Percentiles rank a stretch among this genome's conserved stretches.
phyloP scores from a whole-genome alignment of 2,888 invertebrate genomes.

The Strigamia crassipes region DNA sequence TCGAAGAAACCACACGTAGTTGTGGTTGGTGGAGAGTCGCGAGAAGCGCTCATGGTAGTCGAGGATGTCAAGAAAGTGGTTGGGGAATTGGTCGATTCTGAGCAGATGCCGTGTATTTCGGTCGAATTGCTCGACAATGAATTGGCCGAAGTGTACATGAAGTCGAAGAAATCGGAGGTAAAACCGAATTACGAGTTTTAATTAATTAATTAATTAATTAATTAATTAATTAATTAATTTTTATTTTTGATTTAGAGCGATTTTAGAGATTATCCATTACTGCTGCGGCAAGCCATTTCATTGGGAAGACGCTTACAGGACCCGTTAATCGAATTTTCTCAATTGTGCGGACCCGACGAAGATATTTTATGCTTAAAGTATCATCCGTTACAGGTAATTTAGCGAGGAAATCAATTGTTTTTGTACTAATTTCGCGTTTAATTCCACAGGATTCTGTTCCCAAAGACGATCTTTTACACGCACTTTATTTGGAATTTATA shows the following conservation, averaged over 20 bases:
- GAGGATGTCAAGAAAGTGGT: slow-evolving; percentile 77
- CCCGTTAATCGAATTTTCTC: slow-evolving; percentile 93
- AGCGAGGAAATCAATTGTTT: neutral
- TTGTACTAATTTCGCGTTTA: neutral
- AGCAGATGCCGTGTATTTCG: slow-evolving; percentile 79
- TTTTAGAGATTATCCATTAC: slow-evolving; percentile 88
- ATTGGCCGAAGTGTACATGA: slow-evolving; percentile 86
- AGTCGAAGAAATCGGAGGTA: slow-evolving; percentile 80
- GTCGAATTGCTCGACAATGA: slow-evolving; percentile 95
- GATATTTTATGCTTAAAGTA: slow-evolving; percentile 93
- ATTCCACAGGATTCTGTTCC: slow-evolving; percentile 61
- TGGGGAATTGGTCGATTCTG: slow-evolving; percentile 73
- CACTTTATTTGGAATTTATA: slow-evolving; percentile 82
- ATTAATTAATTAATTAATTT: slow-evolving; percentile 43
- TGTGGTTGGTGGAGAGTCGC: slow-evolving; percentile 85
- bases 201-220: too few species aligned
- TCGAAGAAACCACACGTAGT: slow-evolving; percentile 93
- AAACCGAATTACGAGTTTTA: too few species aligned
- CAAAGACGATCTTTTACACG: slow-evolving; percentile 84
- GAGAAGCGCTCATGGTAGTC: slow-evolving; percentile 81
- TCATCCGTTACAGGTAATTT: slow-evolving; percentile 72
- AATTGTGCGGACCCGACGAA: slow-evolving; percentile 92
- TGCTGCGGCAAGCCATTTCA: slow-evolving; percentile 90
- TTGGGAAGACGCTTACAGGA: slow-evolving; percentile 91
- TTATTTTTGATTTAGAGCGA: slow-evolving; percentile 71